phyloP scores from a whole-genome alignment of 2,113 vertebrate genomes.

The Zosterops borbonicus region DNA sequence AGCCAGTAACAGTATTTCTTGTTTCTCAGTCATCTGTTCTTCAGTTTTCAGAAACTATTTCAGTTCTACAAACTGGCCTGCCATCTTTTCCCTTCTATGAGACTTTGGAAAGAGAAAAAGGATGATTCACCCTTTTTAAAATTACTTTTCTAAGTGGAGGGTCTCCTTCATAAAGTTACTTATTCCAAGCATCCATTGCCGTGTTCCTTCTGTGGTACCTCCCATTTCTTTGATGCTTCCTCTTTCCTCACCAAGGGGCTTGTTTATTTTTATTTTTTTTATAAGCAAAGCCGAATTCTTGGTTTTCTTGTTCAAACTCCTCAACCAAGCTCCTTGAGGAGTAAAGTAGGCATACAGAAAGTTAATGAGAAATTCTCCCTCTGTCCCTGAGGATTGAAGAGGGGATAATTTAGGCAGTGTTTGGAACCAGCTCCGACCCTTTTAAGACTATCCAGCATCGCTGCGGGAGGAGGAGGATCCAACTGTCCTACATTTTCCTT shows the following conservation, averaged over 20 bases:
- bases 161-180: neutral
- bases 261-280: constrained; percentile 17
- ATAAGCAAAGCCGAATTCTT: neutral
- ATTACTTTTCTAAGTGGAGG: neutral
- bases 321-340: constrained; percentile 9
- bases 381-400: neutral
- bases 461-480: neutral
- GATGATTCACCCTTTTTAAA: neutral
- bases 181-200: neutral
- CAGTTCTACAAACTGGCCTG: constrained; percentile 6
- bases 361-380: constrained; percentile 56
- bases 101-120: neutral
- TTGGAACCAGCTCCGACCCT: constrained; percentile 17
- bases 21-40: constrained; percentile 37
- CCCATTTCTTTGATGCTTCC: neutral
- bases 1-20: constrained; percentile 3
- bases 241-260: neutral
- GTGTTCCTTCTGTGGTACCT: neutral
- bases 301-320: neutral
- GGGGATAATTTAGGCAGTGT: constrained; percentile 32
- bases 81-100: constrained; percentile 4
- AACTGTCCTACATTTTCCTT: constrained; percentile 28
- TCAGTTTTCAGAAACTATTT: constrained; percentile 25
- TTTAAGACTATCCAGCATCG: neutral
- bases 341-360: constrained; percentile 5